Evolutionary conservation across 2,888 invertebrate species (phyloP), one percentile per base, ranked within the genome.

Genomic region (Mesorhabditis belari): DNA sequence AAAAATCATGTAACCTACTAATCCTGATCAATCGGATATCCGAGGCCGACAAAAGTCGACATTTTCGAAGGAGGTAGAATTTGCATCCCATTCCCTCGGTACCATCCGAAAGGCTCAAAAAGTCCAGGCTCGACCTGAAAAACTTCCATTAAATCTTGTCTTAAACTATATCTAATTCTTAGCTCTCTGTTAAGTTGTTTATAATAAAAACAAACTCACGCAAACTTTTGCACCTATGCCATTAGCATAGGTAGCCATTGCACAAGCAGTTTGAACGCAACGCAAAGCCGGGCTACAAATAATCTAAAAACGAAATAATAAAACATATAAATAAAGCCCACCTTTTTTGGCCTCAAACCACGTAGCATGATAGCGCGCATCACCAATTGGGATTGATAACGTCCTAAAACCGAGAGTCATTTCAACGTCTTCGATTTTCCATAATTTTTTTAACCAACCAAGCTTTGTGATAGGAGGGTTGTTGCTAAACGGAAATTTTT

Each of bases 251-350:
- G 55, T 62, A 17, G 66, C 65, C 29, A 69, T 58, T 6, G 65
- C 63, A 0, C 60, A 63, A 0, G 66, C 69, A 0, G 69, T 69
- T 57, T 69, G 69, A 26, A 69, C 58, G n/a, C 61, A 62, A 1
- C 69, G 69, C 21, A 69, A 64, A 17, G 66, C 62, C 27, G 69
- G 69, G 4, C 64, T 60, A 27, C 64, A 63, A 49, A 61, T 63
- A 49, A 59, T 59, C 59, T 59, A 2, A n/a, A 28, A 35, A 35
- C 44, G n/a, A 35, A 35, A 35, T 23, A 12, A 21, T 23, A 12
- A 21, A 51, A 51, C 17, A 12, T 19, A 9, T n/a, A 23, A 51
- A 12, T 2, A 19, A 19, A 23, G 19, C n/a, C 17, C 2, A n/a
- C 19, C 23, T 58, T 56, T 4, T 12, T 52, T 3, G 60, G 49